A percentile compares a stretch with the other conserved stretches of the same genome.
phyloP scores from a whole-genome alignment of 1,140 invertebrate species.

The Melitaea cinxia region DNA sequence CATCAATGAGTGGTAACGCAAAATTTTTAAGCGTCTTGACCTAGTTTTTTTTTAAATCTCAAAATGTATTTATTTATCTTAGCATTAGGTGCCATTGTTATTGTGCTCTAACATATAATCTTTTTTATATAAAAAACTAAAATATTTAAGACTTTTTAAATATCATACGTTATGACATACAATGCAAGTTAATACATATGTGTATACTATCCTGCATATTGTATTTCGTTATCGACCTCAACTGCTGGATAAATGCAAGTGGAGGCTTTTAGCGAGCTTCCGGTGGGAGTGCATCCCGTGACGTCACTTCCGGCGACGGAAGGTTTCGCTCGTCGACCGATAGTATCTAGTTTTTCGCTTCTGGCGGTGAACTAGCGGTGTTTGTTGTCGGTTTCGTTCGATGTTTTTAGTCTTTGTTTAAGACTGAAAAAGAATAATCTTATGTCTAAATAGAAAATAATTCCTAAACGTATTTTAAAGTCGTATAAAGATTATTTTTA shows the following conservation, averaged over 20 bases:
- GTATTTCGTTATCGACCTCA: conserved; percentile 34
- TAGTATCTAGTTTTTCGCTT: conserved; percentile 38
- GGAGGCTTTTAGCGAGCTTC: conserved; percentile 68
- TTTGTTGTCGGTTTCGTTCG: neutral
- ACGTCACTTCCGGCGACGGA: conserved; percentile 56
- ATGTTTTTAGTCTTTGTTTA: neutral
- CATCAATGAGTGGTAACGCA: too few species aligned
- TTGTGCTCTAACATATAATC: too few species aligned
- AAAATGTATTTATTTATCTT: too few species aligned
- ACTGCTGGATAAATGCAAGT: conserved; percentile 61
- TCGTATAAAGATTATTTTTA: too few species aligned
- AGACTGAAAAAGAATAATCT: neutral
- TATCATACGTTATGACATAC: too few species aligned
- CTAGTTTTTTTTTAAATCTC: too few species aligned
- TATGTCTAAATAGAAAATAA: too few species aligned
- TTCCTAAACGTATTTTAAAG: too few species aligned
- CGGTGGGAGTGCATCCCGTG: conserved; percentile 60
- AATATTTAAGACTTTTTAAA: too few species aligned
- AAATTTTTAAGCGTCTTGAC: too few species aligned
- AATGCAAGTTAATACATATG: neutral
- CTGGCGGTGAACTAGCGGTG: neutral
- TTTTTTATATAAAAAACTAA: too few species aligned
- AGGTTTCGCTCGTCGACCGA: conserved; percentile 38
- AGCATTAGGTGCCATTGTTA: too few species aligned
- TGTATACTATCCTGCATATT: neutral